These are phyloP conservation scores for Drosophila falleni DNA, from an alignment of 2,888 invertebrate species.

Conservation along the genomic window DNA sequence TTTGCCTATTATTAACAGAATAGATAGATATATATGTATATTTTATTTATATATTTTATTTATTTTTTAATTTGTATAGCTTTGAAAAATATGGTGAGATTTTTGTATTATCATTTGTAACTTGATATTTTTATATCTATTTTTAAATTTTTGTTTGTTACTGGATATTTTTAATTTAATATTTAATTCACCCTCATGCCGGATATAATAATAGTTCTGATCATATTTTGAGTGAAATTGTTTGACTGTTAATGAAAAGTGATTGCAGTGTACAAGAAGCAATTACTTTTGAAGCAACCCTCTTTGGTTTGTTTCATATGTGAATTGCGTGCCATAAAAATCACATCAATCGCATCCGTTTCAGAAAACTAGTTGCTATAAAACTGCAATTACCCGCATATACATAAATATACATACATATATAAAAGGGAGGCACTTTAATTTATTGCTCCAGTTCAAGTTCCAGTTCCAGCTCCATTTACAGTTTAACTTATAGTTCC, in stretches of 20 bases:
- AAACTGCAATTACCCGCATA: slow-evolving; percentile 74
- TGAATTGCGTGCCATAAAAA: slow-evolving; percentile 66
- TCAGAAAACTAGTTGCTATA: slow-evolving; percentile 78
- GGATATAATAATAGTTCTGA: background rate
- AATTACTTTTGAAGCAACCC: slow-evolving; percentile 26
- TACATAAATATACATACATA: background rate
- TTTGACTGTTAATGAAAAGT: background rate
- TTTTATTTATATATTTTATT: too few relatives aligned
- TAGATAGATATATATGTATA: too few relatives aligned
- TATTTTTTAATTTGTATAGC: too few relatives aligned
- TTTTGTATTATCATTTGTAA: too few relatives aligned
- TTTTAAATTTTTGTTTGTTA: too few relatives aligned
- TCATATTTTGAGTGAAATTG: background rate
- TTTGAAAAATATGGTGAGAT: too few relatives aligned
- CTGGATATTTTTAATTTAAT: too few relatives aligned
- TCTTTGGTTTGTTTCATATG: slow-evolving; percentile 20
- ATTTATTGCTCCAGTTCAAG: slow-evolving; percentile 54
- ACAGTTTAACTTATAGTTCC: slow-evolving; percentile 6
- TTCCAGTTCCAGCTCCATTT: slow-evolving; percentile 11
- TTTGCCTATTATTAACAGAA: too few relatives aligned
- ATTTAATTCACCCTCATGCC: background rate
- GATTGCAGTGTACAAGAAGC: slow-evolving; percentile 3
- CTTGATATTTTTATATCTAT: too few relatives aligned
- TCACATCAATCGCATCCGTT: slow-evolving; percentile 78
- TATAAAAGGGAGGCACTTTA: slow-evolving; percentile 29